Conservation (phyloP, 2,113 vertebrate species). For the Patagioenas fasciata region DNA sequence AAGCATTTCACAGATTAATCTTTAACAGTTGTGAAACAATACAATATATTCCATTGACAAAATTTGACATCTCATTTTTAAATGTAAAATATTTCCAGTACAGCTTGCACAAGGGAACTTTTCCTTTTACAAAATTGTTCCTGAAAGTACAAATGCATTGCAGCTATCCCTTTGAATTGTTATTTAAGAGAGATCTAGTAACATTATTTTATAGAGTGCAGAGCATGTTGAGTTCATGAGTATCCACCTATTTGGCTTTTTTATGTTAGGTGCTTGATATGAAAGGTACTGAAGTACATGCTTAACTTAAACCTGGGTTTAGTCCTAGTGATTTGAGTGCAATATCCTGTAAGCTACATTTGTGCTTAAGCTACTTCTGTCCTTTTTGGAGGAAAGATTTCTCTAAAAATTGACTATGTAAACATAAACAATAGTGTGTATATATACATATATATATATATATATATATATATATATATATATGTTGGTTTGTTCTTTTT, state of each 20-base stretch:
- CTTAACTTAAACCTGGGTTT: background rate
- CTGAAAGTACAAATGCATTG: background rate
- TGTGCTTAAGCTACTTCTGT: background rate
- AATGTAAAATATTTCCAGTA: background rate
- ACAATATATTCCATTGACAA: background rate
- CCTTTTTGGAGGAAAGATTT: background rate
- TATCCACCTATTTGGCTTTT: background rate
- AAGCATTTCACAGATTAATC: background rate
- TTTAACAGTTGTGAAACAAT: background rate
- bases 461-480: no score
- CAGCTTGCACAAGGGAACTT: background rate
- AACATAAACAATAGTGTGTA: background rate
- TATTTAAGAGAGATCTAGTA: background rate
- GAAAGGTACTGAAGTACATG: background rate
- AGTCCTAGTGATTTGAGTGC: background rate
- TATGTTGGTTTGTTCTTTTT: background rate
- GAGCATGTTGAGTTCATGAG: background rate
- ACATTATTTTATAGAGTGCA: background rate
- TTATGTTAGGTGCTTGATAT: background rate
- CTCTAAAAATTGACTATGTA: rapidly evolving
- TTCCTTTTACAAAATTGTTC: background rate
- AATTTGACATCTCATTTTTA: background rate
- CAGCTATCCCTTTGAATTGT: background rate
- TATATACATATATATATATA: no score
- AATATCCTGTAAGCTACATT: background rate